Evolutionary conservation across 2,113 vertebrate genomes (phyloP).

Genomic region (Rhinoptilus africanus): DNA sequence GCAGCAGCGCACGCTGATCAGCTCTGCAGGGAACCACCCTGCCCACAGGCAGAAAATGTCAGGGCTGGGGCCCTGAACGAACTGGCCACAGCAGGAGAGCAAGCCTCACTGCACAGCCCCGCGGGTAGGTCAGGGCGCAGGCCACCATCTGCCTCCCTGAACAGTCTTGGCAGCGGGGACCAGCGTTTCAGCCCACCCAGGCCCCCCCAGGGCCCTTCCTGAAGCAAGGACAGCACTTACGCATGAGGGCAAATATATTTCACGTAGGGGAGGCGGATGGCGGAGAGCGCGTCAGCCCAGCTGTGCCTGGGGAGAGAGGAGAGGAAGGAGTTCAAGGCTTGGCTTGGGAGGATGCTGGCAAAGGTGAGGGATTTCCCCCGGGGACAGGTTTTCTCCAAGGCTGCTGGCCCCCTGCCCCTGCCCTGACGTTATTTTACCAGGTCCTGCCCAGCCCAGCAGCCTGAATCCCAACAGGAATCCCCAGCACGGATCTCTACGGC

Average conservation of each 20-base stretch:
- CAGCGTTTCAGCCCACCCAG: neutral
- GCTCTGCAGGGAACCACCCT: neutral
- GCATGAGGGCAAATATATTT: conserved; percentile 98
- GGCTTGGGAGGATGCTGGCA: neutral
- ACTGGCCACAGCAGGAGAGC: neutral
- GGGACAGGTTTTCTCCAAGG: neutral
- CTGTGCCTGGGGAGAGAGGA: conserved; percentile 80
- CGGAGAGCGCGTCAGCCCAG: conserved; percentile 89
- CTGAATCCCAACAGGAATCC: accelerated
- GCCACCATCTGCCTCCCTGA: neutral
- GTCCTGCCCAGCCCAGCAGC: neutral
- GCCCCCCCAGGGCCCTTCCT: neutral
- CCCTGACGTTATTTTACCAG: neutral
- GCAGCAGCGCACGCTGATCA: neutral
- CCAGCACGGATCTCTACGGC: neutral
- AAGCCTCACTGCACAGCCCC: neutral
- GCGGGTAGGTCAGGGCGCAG: neutral
- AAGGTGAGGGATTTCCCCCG: neutral
- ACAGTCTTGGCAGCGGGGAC: neutral
- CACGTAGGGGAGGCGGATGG: conserved; percentile 89
- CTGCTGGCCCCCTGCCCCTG: neutral
- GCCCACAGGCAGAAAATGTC: neutral
- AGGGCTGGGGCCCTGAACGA: neutral
- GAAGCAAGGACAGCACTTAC: conserved; percentile 75
- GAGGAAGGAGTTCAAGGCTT: neutral